A percentile compares a stretch with the other conserved stretches of the same genome.
These are phyloP conservation scores for Gonocerus acuteangulatus DNA, from an alignment of 2,888 invertebrate species.

Conservation along the genomic window DNA sequence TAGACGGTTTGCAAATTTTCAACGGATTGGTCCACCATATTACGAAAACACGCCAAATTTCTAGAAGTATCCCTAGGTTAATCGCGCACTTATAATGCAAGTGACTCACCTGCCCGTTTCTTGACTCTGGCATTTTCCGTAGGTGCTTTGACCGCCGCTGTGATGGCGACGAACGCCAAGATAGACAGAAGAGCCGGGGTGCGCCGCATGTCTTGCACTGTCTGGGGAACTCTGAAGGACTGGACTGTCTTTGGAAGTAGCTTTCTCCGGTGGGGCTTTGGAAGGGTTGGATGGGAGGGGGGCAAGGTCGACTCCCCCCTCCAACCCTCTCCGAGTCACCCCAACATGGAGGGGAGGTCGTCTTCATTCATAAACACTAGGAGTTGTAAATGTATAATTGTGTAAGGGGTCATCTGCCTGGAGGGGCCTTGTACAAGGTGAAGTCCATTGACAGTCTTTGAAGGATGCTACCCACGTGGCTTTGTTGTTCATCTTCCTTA, in stretches of 20 bases:
- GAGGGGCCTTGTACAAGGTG: too few relatives aligned
- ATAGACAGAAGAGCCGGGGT: conserved; percentile 2
- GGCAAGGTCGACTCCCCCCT: conserved; percentile 16
- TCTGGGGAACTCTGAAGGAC: background rate
- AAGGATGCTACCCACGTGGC: too few relatives aligned
- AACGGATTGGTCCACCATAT: too few relatives aligned
- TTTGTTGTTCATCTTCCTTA: too few relatives aligned
- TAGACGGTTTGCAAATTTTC: too few relatives aligned
- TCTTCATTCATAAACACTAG: too few relatives aligned
- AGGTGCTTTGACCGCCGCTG: conserved; percentile 5
- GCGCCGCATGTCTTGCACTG: conserved; percentile 17
- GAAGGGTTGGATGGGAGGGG: conserved; percentile 3
- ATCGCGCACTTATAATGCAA: background rate
- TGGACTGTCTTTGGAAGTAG: background rate
- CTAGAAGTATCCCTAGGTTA: too few relatives aligned
- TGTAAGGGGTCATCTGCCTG: too few relatives aligned
- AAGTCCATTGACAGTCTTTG: too few relatives aligned
- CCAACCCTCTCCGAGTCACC: background rate
- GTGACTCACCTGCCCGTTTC: conserved; percentile 15
- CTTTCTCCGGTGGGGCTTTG: conserved; percentile 2
- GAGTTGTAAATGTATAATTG: too few relatives aligned
- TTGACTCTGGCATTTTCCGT: conserved; percentile 1
- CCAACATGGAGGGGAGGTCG: too few relatives aligned
- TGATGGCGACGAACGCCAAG: conserved; percentile 6
- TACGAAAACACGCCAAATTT: too few relatives aligned